Conservation (phyloP, 2,113 vertebrate genomes). For the Cromileptes altivelis region DNA sequence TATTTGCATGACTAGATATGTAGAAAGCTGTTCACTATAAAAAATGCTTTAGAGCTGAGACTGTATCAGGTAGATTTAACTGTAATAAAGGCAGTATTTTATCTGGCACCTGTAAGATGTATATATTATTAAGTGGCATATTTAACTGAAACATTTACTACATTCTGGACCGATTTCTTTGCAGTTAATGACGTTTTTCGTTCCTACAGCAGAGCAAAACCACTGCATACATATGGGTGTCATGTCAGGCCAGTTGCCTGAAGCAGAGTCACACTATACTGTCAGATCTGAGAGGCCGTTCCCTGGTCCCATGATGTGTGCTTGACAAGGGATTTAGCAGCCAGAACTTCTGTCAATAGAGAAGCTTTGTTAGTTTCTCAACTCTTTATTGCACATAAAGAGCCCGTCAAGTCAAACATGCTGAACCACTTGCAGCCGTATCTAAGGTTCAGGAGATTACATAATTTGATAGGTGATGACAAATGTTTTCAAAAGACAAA, state of each 20-base stretch:
- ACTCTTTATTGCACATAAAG: conserved; percentile 1
- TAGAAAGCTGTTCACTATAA: not conserved
- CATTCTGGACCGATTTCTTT: not conserved
- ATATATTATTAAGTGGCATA: not conserved
- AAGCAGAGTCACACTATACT: not conserved
- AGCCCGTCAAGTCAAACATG: conserved; percentile 1
- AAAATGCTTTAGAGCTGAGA: not conserved
- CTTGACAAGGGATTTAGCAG: conserved; percentile 57
- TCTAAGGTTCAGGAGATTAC: conserved; percentile 15
- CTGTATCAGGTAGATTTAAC: not conserved
- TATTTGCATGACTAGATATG: not conserved
- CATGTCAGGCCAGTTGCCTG: not conserved
- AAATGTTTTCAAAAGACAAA: conserved; percentile 1
- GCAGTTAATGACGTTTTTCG: no score
- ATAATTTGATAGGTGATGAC: conserved; percentile 21
- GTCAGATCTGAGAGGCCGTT: conserved; percentile 13
- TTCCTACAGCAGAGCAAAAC: not conserved
- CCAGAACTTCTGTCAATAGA: conserved; percentile 39
- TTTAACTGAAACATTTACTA: not conserved
- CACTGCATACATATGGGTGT: not conserved
- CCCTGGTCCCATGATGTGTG: conserved; percentile 21
- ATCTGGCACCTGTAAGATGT: not conserved
- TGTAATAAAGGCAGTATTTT: not conserved
- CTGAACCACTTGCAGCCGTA: not conserved
- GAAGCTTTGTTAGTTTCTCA: conserved; percentile 2